Base-by-base conservation (phyloP, 2,888 invertebrate species). In the Chaetoderma sp. region DNA sequence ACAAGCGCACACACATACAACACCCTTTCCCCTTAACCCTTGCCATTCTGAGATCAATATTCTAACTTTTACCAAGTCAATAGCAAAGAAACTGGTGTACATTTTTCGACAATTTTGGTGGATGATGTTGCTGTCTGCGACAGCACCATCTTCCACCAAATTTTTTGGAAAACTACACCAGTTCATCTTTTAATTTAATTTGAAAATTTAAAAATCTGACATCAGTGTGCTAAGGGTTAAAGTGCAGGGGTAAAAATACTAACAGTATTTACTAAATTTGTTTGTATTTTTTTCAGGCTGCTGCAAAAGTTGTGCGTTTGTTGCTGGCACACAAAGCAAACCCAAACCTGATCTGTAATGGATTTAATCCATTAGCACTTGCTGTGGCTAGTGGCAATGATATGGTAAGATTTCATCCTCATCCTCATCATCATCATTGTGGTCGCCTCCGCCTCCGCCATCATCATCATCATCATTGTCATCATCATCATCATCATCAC, bases 371-470 rank as follows among this genome's bases (percentile, higher is more conserved):
- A 39, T 73, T 86, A 4, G 79, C 84, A 8, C 68, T 86, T 18
- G 84, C 85, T 54, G 84, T 86, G 47, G 76, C 81, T 23, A 83
- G 83, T 70, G 86, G 86, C 10, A 86, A 86, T 68, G 83, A 86
- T 69, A 52, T 76, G 74, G 85, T 85, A 71, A 70, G 77, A 68
- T 39, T 27, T 45, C 54, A 39, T 13, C 23, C 16, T 4, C n/a
- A 21, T 25, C 5, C 4, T 6, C 5, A 49, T 6, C 50, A 2
- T 6, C 25, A 6, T 6, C 50, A 49, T 6, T 23, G 25, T 23
- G 21, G 21, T 5, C 42, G 21, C 42, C 42, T 18, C 5, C 42
- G 21, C 5, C 42, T 18, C 42, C n/a, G n/a, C n/a, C n/a, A n/a
- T n/a, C n/a, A n/a, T n/a, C n/a, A 42, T 5, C 42, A 21, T 25